Conservation (phyloP, 2,113 vertebrate genomes). For the Numenius arquata region DNA sequence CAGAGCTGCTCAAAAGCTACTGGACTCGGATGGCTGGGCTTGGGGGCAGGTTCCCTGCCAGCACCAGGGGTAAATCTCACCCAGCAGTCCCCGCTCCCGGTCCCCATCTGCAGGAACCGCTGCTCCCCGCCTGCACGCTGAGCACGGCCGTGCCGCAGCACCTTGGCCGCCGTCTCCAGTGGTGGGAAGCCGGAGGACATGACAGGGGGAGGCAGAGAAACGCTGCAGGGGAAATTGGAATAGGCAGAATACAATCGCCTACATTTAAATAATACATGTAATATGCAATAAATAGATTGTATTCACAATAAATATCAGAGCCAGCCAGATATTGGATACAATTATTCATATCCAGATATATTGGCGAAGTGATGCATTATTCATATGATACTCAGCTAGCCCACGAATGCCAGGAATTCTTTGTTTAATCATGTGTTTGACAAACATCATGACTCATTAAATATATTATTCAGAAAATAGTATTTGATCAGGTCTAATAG, state of each 20-base stretch:
- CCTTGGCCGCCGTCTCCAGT: accelerated
- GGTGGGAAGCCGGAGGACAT: accelerated
- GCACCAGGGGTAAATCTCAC: background rate
- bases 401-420: conserved; percentile 47
- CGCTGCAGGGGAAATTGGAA: background rate
- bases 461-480: conserved; percentile 46
- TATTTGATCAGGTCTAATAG: conserved; percentile 14
- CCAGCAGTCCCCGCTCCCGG: background rate
- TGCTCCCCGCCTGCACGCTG: accelerated
- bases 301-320: conserved; percentile 17
- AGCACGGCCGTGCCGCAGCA: accelerated
- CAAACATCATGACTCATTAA: conserved; percentile 59
- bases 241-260: background rate
- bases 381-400: conserved; percentile 28
- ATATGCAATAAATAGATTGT: conserved; percentile 34
- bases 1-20: accelerated
- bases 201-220: background rate
- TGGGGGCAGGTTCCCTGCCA: background rate
- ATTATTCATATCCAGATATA: conserved; percentile 31
- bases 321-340: background rate
- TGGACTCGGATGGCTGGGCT: background rate
- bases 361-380: conserved; percentile 46
- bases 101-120: background rate
- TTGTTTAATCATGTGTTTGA: conserved; percentile 67
- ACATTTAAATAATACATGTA: conserved; percentile 21